Conservation (phyloP, 2,797 vertebrate species). For the Pipistrellus nathusii region DNA sequence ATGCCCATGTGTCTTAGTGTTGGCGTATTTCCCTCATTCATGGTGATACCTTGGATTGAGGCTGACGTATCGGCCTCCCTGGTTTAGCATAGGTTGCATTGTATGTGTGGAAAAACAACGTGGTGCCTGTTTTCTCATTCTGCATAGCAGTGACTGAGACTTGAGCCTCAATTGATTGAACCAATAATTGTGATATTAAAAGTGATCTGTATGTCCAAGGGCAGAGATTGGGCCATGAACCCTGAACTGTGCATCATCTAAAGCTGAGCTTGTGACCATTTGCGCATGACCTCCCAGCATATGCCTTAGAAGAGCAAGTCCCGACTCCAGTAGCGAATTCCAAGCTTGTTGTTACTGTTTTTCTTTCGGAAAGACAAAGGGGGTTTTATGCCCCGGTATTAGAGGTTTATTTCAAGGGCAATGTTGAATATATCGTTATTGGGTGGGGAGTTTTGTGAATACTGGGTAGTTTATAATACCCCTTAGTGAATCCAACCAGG, state of each 20-base stretch:
- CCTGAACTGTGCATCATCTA: neutral
- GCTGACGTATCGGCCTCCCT: neutral
- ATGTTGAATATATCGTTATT: neutral
- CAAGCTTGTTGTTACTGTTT: slow-evolving; percentile 23
- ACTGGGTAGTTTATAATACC: neutral
- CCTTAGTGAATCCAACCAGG: neutral
- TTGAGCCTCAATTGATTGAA: neutral
- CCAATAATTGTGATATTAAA: neutral
- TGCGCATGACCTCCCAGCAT: neutral
- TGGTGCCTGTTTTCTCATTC: neutral
- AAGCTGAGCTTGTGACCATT: neutral
- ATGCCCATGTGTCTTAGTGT: neutral
- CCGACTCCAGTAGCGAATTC: neutral
- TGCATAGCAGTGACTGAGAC: neutral
- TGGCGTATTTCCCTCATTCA: neutral
- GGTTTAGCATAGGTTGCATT: neutral
- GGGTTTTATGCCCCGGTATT: slow-evolving; percentile 39
- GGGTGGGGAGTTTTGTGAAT: slow-evolving; percentile 3
- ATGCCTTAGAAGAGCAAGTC: neutral
- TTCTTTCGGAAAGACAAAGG: slow-evolving; percentile 61
- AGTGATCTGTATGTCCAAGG: neutral
- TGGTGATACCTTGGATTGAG: neutral
- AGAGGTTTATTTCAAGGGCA: slow-evolving; percentile 55
- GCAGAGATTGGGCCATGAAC: neutral
- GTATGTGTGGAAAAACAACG: neutral